Conservation (phyloP, 2,797 vertebrate genomes). For the Vultur gryphus region DNA sequence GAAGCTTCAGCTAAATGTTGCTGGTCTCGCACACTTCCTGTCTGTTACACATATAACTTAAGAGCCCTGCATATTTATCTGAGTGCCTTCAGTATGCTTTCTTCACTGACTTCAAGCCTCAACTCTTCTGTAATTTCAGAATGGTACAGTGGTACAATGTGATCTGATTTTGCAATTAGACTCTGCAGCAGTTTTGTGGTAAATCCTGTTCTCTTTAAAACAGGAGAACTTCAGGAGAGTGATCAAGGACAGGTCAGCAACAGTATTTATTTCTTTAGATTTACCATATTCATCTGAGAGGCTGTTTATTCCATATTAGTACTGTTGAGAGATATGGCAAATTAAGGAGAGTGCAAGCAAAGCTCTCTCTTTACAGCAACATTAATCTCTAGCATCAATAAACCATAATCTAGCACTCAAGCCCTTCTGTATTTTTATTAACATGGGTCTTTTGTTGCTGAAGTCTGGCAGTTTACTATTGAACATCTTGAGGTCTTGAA, state of each 20-base stretch:
- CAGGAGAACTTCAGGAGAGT: background rate
- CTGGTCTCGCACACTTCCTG: background rate
- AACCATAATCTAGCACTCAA: background rate
- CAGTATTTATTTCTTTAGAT: background rate
- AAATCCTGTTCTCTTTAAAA: background rate
- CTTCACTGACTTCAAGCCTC: background rate
- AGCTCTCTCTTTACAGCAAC: background rate
- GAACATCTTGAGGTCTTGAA: background rate
- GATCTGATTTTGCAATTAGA: background rate
- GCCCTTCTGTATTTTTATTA: background rate
- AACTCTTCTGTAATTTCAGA: background rate
- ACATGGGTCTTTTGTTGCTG: background rate
- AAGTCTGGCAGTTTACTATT: background rate
- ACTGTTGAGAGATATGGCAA: background rate
- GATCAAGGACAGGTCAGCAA: background rate
- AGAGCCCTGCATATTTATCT: background rate
- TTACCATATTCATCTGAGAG: background rate
- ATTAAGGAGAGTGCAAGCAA: background rate
- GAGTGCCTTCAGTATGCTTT: background rate
- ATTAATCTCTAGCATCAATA: background rate
- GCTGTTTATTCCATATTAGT: background rate
- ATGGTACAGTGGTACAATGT: background rate
- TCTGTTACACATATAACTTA: background rate
- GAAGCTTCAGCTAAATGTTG: background rate
- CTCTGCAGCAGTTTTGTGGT: background rate